A percentile compares a stretch with the other conserved stretches of the same genome.
Evolutionary conservation across 2,888 invertebrate species (phyloP).

Genomic region (Dermolepida albohirtum): DNA sequence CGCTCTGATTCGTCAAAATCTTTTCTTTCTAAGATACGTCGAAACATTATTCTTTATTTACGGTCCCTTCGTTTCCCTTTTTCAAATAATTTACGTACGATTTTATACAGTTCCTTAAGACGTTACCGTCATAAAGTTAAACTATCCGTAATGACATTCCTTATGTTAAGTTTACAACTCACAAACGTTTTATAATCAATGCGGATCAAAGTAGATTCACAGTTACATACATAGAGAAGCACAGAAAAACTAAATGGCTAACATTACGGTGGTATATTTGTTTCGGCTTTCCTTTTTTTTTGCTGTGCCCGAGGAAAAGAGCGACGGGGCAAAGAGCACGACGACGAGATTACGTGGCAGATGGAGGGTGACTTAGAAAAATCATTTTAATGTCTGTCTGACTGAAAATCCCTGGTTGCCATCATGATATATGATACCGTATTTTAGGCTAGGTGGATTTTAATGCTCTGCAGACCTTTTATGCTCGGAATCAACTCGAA

Average conservation of each 20-base stretch:
- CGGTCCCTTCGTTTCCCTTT: not conserved
- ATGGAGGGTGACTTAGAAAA: conserved; percentile 10
- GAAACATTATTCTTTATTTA: conserved; percentile 6
- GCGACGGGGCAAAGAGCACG: not conserved
- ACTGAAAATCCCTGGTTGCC: conserved; percentile 13
- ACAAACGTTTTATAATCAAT: too few species aligned
- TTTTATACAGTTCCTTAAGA: not conserved
- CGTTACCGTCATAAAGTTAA: too few species aligned
- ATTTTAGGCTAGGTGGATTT: not conserved
- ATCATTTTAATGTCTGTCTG: conserved; percentile 15
- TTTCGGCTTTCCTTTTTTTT: not conserved
- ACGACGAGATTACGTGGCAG: conserved; percentile 1
- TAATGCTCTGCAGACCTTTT: not conserved
- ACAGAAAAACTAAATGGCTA: too few species aligned
- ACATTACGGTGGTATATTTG: not conserved
- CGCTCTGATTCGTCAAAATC: conserved; percentile 10
- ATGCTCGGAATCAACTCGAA: too few species aligned
- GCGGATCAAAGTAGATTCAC: too few species aligned
- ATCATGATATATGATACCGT: conserved; percentile 8
- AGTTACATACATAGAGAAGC: too few species aligned
- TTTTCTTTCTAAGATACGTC: not conserved
- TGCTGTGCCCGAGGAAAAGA: not conserved
- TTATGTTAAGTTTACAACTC: too few species aligned
- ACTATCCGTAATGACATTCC: too few species aligned
- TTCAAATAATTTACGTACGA: not conserved